These are phyloP conservation scores for Theristicus caerulescens DNA, from an alignment of 2,113 vertebrate species.

Conservation along the genomic window DNA sequence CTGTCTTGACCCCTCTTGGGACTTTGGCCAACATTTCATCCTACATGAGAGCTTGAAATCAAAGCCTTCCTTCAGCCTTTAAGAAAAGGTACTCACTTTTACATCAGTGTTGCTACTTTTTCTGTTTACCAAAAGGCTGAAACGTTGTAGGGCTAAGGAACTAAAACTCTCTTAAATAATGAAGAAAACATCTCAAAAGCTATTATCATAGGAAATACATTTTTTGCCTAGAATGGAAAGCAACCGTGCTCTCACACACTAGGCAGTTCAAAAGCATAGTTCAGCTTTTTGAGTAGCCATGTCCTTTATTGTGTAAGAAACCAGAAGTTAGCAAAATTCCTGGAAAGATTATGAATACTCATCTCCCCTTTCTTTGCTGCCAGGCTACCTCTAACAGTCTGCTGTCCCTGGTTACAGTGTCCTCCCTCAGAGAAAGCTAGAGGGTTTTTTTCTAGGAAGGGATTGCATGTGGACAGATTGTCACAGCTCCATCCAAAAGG, in stretches of 20 bases:
- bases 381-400: background rate
- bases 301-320: background rate
- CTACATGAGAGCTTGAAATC: background rate
- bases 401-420: background rate
- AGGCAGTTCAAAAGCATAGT: background rate
- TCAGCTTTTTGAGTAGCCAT: background rate
- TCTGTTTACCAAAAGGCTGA: background rate
- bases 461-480: background rate
- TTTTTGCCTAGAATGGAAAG: conserved; percentile 2
- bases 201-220: background rate
- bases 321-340: background rate
- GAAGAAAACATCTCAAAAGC: background rate
- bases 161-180: background rate
- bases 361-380: background rate
- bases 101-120: background rate
- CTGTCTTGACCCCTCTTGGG: background rate
- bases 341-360: background rate
- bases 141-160: background rate
- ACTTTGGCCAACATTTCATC: conserved; percentile 2
- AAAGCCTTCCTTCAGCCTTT: background rate
- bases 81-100: background rate
- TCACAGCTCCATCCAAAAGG: background rate
- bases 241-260: background rate
- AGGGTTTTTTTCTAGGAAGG: background rate
- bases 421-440: background rate